These are phyloP conservation scores for Harpalus rufipes DNA, from an alignment of 2,888 invertebrate genomes.

Conservation along the genomic window DNA sequence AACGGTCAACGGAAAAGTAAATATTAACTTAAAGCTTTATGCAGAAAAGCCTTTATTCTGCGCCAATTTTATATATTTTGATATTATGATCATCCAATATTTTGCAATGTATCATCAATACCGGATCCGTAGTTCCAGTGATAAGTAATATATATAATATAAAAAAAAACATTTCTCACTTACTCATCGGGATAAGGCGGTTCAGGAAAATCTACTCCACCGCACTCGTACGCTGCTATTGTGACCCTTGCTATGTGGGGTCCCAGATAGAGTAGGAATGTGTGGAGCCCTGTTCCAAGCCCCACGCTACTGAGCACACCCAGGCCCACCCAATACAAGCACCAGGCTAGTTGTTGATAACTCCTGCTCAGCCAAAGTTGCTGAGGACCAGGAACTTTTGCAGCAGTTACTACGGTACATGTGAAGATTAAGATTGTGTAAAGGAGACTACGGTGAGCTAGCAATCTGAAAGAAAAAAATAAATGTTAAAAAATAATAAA, in stretches of 20 bases:
- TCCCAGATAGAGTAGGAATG: slow-evolving; percentile 98
- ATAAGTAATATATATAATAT: neutral
- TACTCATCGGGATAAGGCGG: slow-evolving; percentile 99
- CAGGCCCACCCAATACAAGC: slow-evolving; percentile 76
- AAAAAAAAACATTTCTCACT: slow-evolving; percentile 74
- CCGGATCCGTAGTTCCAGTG: too few relatives aligned
- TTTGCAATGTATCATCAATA: too few relatives aligned
- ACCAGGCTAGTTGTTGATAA: slow-evolving; percentile 75
- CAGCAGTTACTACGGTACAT: slow-evolving; percentile 78
- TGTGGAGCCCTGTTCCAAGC: slow-evolving; percentile 98
- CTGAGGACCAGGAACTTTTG: slow-evolving; percentile 83
- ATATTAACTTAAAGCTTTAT: too few relatives aligned
- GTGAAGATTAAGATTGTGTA: slow-evolving; percentile 78
- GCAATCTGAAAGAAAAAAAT: slow-evolving; percentile 80
- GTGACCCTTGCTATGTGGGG: slow-evolving; percentile 99
- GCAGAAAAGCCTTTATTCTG: too few relatives aligned
- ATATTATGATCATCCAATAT: too few relatives aligned
- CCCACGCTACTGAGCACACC: slow-evolving; percentile 99
- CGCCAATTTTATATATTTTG: too few relatives aligned
- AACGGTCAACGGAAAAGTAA: too few relatives aligned
- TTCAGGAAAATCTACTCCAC: slow-evolving; percentile 94
- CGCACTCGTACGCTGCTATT: slow-evolving; percentile 98
- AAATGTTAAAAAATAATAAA: too few relatives aligned
- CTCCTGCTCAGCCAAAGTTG: slow-evolving; percentile 80
- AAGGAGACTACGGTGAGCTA: slow-evolving; percentile 81